Evolutionary conservation across 2,113 vertebrate genomes (phyloP).

Genomic region (Lonchura striata): DNA sequence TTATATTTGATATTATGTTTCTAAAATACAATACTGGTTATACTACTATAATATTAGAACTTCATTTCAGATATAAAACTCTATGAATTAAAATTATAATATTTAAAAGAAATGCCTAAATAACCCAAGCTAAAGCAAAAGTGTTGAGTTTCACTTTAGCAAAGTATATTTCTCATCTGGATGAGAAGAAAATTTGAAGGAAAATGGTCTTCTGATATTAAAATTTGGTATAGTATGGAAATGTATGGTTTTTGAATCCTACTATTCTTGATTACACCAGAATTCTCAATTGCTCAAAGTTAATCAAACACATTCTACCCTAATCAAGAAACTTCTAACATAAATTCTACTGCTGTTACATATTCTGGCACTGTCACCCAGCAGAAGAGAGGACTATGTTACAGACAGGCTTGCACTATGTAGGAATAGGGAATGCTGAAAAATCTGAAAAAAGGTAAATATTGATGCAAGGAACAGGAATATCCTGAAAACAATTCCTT

Average conservation of each 20-base stretch:
- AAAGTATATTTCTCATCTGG: neutral
- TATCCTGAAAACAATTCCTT: neutral
- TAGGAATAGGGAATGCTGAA: neutral
- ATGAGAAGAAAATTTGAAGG: neutral
- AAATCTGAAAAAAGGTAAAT: neutral
- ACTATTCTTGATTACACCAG: neutral
- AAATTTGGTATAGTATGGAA: neutral
- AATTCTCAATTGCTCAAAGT: neutral
- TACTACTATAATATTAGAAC: neutral
- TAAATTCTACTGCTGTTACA: neutral
- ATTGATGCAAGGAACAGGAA: neutral
- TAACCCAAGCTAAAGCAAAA: neutral
- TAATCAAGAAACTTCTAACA: neutral
- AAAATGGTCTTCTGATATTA: neutral
- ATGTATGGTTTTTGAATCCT: neutral
- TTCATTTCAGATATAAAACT: neutral
- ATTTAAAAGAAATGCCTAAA: neutral
- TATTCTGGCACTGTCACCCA: neutral
- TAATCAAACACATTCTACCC: neutral
- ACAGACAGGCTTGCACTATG: neutral
- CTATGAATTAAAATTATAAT: neutral
- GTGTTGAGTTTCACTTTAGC: neutral
- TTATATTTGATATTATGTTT: slow-evolving; percentile 11
- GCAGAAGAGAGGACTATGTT: neutral
- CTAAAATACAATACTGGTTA: slow-evolving; percentile 2